Evolutionary conservation across 2,797 vertebrate genomes (phyloP), one percentile per base, ranked within the genome.

Genomic region (Rhabdomys pumilio): DNA sequence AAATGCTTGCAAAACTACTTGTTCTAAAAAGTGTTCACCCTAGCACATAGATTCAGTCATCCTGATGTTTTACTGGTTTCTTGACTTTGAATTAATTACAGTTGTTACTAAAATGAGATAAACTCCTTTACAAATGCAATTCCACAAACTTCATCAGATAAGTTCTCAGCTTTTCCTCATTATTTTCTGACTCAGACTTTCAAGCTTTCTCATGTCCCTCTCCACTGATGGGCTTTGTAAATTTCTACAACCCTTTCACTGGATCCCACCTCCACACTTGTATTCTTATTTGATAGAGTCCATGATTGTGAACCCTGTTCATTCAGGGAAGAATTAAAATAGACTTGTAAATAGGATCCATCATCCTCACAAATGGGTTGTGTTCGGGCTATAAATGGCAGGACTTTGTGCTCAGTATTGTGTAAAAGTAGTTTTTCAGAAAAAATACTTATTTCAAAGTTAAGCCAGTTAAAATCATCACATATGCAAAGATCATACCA

Each of bases 51-150:
- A 7, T 97, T 97, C 97, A 98, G 98, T 98, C 98, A 1, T 77
- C 87, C 59, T 81, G 97, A 97, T 84, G 96, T 83, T 94, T 90
- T 97, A 57, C 67, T 96, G 50, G 97, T 97, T 97, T 96, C 96
- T 97, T 96, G 96, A 98, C 92, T 94, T 98, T 97, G 98, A 98
- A 94, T 98, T 97, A 98, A 98, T 96, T 96, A 96, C 95, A 95
- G 95, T 93, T 75, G 19, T 53, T 97, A 96, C 87, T 63, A 95
- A 91, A 83, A 96, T 80, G 96, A 98, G 82, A 91, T 81, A 97
- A 93, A 97, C 96, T 97, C n/a, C 89, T 97, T 98, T 96, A 92
- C 93, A 98, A 97, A 97, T 89, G 90, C 95, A 97, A 76, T 50
- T 41, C 57, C 6, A 6, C 20, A 67, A 26, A 9, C 26, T 75